These are phyloP conservation scores for Cyphomyrmex costatus DNA, from an alignment of 1,140 invertebrate species.

Conservation along the genomic window DNA sequence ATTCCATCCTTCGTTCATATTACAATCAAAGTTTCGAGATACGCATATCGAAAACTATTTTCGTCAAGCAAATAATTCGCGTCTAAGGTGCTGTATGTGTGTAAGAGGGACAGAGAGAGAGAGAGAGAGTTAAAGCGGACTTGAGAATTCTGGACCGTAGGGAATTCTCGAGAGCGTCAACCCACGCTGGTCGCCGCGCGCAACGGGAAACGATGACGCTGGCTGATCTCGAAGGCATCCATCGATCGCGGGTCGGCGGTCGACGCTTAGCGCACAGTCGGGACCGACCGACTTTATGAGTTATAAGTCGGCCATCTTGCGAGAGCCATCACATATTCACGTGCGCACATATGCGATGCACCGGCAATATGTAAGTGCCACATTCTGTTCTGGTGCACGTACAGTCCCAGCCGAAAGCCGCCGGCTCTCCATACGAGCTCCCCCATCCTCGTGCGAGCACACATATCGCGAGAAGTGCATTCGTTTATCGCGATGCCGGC, in stretches of 20 bases:
- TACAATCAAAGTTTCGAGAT: background rate
- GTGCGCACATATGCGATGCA: constrained; percentile 82
- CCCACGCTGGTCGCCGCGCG: constrained; percentile 66
- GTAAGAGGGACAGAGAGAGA: background rate
- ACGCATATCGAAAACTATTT: background rate
- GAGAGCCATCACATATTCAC: constrained; percentile 83
- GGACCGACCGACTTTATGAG: constrained; percentile 83
- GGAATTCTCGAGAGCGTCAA: constrained; percentile 74
- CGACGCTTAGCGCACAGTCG: constrained; percentile 76
- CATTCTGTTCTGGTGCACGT: constrained; percentile 80
- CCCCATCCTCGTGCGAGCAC: background rate
- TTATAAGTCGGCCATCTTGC: constrained; percentile 86
- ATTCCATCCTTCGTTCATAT: background rate
- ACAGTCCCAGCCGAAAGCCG: constrained; percentile 79
- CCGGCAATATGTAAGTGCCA: constrained; percentile 83
- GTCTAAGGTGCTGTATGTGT: background rate
- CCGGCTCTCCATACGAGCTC: background rate
- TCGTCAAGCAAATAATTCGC: constrained; percentile 13
- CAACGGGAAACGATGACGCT: constrained; percentile 76
- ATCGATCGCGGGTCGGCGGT: constrained; percentile 82
- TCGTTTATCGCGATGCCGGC: constrained; percentile 62
- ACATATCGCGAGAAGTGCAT: constrained; percentile 55
- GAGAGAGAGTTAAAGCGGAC: constrained; percentile 3
- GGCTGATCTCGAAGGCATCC: constrained; percentile 79
- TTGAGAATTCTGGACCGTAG: constrained; percentile 46